Conservation (phyloP, 2,113 vertebrate genomes). For the Stictonetta naevosa region DNA sequence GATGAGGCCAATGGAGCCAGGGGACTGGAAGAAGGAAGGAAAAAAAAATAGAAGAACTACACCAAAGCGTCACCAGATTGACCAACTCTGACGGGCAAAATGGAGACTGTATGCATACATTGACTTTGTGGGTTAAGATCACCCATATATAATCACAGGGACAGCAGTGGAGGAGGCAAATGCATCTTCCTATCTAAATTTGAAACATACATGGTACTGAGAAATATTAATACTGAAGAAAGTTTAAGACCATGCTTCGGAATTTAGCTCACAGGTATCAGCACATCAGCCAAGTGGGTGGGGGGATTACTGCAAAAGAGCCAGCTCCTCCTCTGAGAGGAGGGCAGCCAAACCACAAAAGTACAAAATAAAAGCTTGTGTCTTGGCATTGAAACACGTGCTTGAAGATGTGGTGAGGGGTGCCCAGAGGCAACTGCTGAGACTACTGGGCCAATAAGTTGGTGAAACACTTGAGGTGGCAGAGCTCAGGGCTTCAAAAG, state of each 20-base stretch:
- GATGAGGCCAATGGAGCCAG: not conserved
- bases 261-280: not conserved
- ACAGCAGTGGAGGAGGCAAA: not conserved
- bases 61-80: not conserved
- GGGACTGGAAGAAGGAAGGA: fast-evolving
- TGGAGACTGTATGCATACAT: fast-evolving
- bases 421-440: not conserved
- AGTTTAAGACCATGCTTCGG: not conserved
- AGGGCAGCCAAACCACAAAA: not conserved
- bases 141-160: not conserved
- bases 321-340: not conserved
- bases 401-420: not conserved
- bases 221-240: not conserved
- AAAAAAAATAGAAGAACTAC: not conserved
- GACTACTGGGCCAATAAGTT: not conserved
- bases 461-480: not conserved
- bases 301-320: not conserved
- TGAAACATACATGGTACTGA: not conserved
- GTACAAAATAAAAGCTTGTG: not conserved
- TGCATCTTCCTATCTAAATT: not conserved
- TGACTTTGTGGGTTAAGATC: not conserved
- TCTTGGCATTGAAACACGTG: not conserved
- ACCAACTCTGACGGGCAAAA: not conserved
- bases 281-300: fast-evolving
- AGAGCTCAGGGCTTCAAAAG: not conserved